Evolutionary conservation across 2,113 vertebrate species (phyloP).

Genomic region (Microtus montanus): DNA sequence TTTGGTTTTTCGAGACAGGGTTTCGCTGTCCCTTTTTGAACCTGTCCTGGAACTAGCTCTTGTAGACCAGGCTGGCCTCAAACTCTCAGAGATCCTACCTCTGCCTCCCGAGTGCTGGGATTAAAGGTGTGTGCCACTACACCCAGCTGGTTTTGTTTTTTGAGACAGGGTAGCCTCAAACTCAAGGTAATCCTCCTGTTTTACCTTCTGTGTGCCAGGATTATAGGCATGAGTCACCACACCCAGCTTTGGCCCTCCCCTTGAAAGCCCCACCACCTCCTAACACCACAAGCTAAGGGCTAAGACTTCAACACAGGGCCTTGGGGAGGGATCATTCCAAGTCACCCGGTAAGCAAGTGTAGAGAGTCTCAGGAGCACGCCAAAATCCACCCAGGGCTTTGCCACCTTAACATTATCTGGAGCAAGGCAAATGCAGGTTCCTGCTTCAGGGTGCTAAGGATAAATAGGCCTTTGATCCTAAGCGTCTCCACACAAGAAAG

Average conservation of each 20-base stretch:
- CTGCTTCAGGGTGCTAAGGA: background rate
- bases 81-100: background rate
- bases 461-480: background rate
- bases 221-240: background rate
- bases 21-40: background rate
- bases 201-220: background rate
- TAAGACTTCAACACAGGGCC: background rate
- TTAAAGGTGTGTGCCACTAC: no score
- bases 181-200: background rate
- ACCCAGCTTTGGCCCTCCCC: background rate
- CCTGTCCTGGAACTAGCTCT: background rate
- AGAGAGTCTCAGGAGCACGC: fast-evolving
- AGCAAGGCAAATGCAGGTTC: no score
- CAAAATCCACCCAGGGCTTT: background rate
- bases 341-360: fast-evolving
- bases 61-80: background rate
- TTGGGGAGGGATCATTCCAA: background rate
- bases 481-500: background rate
- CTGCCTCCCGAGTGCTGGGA: no score
- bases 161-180: background rate
- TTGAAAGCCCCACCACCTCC: background rate
- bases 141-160: no score
- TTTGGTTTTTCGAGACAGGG: no score
- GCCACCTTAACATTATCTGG: background rate
- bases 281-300: background rate